Percentiles rank a stretch among this genome's conserved stretches.
Evolutionary conservation across 1,140 invertebrate species (phyloP).

Genomic region (Ostrea edulis): DNA sequence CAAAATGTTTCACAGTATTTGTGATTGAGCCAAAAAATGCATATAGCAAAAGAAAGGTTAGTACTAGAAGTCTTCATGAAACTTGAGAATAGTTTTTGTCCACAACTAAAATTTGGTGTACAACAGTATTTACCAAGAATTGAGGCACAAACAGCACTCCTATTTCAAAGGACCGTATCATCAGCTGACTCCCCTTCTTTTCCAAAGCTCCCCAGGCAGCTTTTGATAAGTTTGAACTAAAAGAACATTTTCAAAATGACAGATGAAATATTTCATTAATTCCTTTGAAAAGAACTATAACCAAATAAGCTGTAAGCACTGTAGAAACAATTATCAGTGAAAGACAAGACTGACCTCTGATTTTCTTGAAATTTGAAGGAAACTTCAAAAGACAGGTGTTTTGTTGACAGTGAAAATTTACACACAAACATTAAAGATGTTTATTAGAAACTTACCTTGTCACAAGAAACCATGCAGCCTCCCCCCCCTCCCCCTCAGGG

Average conservation of each 20-base stretch:
- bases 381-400: too few relatives aligned
- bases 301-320: not conserved
- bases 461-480: slow-evolving; percentile 89
- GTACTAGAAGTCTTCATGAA: too few relatives aligned
- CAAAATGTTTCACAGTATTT: too few relatives aligned
- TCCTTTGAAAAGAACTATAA: not conserved
- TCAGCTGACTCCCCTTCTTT: slow-evolving; percentile 84
- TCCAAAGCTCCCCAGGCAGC: slow-evolving; percentile 93
- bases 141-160: slow-evolving; percentile 94
- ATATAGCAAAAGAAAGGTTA: too few relatives aligned
- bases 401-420: not conserved
- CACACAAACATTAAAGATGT: not conserved
- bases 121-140: slow-evolving; percentile 84
- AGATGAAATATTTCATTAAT: not conserved
- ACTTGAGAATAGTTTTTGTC: too few relatives aligned
- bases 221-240: slow-evolving; percentile 95
- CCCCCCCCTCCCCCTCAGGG: too few relatives aligned
- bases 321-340: not conserved
- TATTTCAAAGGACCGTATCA: slow-evolving; percentile 93
- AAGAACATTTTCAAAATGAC: slow-evolving; percentile 51
- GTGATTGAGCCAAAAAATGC: too few relatives aligned
- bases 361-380: too few relatives aligned
- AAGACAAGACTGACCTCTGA: not conserved
- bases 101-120: too few relatives aligned
- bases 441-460: slow-evolving; percentile 81